phyloP scores from a whole-genome alignment of 2,888 invertebrate genomes.

The Apoda limacodes region DNA sequence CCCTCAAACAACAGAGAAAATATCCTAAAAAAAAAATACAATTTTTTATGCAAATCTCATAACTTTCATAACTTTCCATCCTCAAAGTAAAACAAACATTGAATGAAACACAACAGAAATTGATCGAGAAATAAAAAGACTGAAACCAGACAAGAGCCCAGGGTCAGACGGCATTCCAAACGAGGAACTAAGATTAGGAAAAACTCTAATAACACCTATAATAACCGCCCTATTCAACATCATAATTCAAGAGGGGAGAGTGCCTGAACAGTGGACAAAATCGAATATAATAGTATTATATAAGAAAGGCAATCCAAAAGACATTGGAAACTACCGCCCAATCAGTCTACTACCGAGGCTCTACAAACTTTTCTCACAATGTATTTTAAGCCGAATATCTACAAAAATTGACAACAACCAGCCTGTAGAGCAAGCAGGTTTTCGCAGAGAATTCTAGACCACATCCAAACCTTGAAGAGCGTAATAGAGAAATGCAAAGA shows the following conservation, averaged over 20 bases:
- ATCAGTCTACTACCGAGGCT: constrained; percentile 6
- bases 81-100: constrained; percentile 1
- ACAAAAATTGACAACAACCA: constrained; percentile 2
- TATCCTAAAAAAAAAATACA: constrained; percentile 15
- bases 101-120: not conserved
- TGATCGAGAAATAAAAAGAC: not conserved
- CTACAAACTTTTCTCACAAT: constrained; percentile 11
- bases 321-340: constrained; percentile 11
- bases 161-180: not conserved
- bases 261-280: constrained; percentile 4
- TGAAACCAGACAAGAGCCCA: not conserved
- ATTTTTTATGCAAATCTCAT: constrained; percentile 16
- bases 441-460: constrained; percentile 7
- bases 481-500: constrained; percentile 16
- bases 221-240: constrained; percentile 7
- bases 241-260: constrained; percentile 4
- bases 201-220: constrained; percentile 8
- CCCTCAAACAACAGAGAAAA: constrained; percentile 6
- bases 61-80: not conserved
- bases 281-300: constrained; percentile 7
- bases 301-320: constrained; percentile 4
- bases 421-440: constrained; percentile 13
- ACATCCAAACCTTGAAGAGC: constrained; percentile 12
- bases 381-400: not conserved
- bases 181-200: not conserved